Percentiles rank a stretch among this genome's conserved stretches.
phyloP scores from a whole-genome alignment of 2,797 vertebrate genomes.

The Pseudopleuronectes americanus region DNA sequence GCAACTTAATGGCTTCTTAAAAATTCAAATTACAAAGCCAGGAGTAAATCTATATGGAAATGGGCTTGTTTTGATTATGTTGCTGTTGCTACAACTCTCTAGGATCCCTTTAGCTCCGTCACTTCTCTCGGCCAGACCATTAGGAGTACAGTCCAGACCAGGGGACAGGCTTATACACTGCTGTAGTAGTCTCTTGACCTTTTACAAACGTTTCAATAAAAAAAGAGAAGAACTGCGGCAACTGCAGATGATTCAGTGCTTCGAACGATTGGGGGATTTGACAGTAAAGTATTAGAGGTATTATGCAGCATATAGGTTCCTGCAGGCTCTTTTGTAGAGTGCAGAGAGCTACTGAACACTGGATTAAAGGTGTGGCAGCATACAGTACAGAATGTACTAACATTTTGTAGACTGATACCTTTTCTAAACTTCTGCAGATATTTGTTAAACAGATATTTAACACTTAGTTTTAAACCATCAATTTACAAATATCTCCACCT shows the following conservation, averaged over 20 bases:
- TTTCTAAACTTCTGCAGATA: no score
- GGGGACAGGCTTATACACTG: conserved; percentile 6
- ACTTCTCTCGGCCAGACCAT: conserved; percentile 8
- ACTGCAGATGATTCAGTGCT: neutral
- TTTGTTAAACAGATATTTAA: no score
- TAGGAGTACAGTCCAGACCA: neutral
- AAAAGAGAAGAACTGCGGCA: conserved; percentile 24
- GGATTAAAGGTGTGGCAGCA: neutral
- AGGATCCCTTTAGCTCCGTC: conserved; percentile 22
- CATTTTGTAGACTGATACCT: neutral
- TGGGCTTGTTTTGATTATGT: conserved; percentile 32
- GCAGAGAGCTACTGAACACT: conserved; percentile 7
- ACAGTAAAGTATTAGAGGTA: conserved; percentile 3
- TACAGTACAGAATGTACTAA: neutral
- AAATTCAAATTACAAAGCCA: conserved; percentile 44
- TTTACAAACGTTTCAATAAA: conserved; percentile 12
- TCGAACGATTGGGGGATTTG: neutral
- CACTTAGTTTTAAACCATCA: no score
- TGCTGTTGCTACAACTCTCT: conserved; percentile 21
- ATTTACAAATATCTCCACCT: no score
- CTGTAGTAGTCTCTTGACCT: neutral
- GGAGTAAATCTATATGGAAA: conserved; percentile 42
- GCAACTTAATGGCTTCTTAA: conserved; percentile 52
- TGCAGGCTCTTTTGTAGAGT: neutral
- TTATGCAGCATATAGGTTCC: conserved; percentile 6